phyloP scores from a whole-genome alignment of 2,797 vertebrate species.

The Danio albolineatus region DNA sequence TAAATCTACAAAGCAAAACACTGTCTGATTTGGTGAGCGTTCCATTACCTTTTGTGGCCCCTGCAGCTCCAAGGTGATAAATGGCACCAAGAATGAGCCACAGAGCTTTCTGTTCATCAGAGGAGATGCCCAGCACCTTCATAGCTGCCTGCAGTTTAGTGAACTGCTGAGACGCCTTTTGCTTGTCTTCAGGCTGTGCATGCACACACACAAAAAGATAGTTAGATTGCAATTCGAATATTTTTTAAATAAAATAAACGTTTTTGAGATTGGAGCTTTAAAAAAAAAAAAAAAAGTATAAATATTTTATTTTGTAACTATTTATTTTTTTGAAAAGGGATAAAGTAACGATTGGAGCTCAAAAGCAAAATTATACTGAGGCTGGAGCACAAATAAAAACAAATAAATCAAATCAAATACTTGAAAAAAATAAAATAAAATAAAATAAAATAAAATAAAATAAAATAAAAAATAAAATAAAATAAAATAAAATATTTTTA shows the following conservation, averaged over 20 bases:
- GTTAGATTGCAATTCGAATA: not conserved
- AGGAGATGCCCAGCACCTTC: slow-evolving; percentile 92
- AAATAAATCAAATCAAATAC: too few species aligned
- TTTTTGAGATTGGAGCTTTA: too few species aligned
- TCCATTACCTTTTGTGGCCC: slow-evolving; percentile 93
- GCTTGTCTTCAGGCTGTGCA: slow-evolving; percentile 91
- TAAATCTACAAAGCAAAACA: not conserved
- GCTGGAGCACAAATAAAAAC: too few species aligned
- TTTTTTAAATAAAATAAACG: too few species aligned
- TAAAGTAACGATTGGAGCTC: not conserved
- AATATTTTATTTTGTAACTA: too few species aligned
- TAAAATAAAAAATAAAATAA: too few species aligned
- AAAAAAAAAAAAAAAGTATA: too few species aligned
- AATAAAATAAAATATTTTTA: too few species aligned
- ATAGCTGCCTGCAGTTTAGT: slow-evolving; percentile 95
- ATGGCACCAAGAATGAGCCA: slow-evolving; percentile 94
- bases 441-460: too few species aligned
- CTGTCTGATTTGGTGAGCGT: not conserved
- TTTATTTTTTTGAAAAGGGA: too few species aligned
- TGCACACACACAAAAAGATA: slow-evolving; percentile 13
- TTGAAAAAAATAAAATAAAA: too few species aligned
- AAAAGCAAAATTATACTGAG: not conserved
- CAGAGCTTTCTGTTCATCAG: slow-evolving; percentile 92
- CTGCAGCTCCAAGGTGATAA: slow-evolving; percentile 93
- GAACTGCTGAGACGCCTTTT: slow-evolving; percentile 92